Conservation (phyloP, 2,888 invertebrate species). For the Schrankia costaestrigalis region DNA sequence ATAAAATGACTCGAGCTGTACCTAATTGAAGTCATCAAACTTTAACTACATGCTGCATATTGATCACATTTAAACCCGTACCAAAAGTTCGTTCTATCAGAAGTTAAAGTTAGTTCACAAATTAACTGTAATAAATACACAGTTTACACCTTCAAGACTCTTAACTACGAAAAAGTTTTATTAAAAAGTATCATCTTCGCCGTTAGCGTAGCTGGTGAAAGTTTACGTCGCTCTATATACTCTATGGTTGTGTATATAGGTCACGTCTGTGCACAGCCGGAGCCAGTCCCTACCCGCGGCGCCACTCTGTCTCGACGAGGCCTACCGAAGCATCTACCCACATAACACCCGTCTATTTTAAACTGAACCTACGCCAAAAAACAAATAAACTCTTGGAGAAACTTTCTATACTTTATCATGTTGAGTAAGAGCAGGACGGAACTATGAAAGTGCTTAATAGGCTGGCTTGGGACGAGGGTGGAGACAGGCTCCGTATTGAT, state of each 20-base stretch:
- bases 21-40: no score
- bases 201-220: no score
- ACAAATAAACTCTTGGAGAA: slow-evolving; percentile 21
- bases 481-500: slow-evolving; percentile 70
- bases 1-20: no score
- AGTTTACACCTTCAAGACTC: no score
- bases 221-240: not conserved
- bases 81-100: no score
- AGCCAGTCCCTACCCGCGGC: slow-evolving; percentile 37
- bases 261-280: slow-evolving; percentile 3
- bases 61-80: no score
- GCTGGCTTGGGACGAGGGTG: slow-evolving; percentile 44
- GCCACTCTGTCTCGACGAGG: slow-evolving; percentile 54
- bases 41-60: no score
- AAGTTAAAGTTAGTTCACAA: no score
- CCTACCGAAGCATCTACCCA: slow-evolving; percentile 16
- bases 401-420: slow-evolving; percentile 21
- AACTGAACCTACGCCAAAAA: slow-evolving; percentile 12
- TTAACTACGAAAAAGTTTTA: no score
- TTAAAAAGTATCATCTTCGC: no score
- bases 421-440: slow-evolving; percentile 33
- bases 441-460: slow-evolving; percentile 32
- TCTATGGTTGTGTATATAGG: not conserved
- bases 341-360: slow-evolving; percentile 14
- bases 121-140: no score